A percentile compares a stretch with the other conserved stretches of the same genome.
Conservation (phyloP, 2,113 vertebrate species). For the Athene noctua region DNA sequence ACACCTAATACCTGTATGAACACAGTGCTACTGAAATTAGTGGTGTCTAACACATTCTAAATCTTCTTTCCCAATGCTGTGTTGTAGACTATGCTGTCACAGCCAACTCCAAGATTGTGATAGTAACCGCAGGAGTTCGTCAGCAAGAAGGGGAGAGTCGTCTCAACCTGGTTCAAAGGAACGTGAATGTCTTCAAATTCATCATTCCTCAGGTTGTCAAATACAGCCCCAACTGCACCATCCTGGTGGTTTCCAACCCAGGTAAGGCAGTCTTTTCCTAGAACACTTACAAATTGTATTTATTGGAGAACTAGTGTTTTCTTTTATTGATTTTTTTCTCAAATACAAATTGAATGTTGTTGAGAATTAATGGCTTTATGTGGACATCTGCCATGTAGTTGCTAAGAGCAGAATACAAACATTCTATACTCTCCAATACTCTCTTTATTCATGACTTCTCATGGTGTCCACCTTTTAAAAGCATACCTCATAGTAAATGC, state of each 20-base stretch:
- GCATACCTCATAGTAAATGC: not conserved
- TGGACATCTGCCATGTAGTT: not conserved
- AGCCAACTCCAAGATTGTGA: slow-evolving; percentile 90
- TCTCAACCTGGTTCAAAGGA: slow-evolving; percentile 95
- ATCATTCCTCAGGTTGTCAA: slow-evolving; percentile 95
- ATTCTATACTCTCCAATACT: not conserved
- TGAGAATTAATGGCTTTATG: not conserved
- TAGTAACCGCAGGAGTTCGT: slow-evolving; percentile 93
- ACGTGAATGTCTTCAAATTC: slow-evolving; percentile 94
- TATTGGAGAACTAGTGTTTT: not conserved
- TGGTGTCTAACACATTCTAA: not conserved
- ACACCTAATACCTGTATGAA: not conserved
- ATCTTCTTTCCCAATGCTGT: not conserved
- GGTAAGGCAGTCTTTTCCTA: slow-evolving; percentile 65
- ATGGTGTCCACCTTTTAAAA: not conserved
- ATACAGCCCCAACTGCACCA: slow-evolving; percentile 89
- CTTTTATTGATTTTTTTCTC: not conserved
- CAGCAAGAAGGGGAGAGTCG: slow-evolving; percentile 97
- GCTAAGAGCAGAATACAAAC: not conserved
- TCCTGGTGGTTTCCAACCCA: slow-evolving; percentile 96
- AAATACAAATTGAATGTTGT: not conserved
- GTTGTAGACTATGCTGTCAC: slow-evolving; percentile 89
- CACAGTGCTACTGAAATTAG: not conserved
- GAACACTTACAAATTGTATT: fast-evolving
- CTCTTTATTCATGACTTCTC: not conserved